These are phyloP conservation scores for Drosophila burlai DNA, from an alignment of 1,140 invertebrate genomes.

Conservation along the genomic window DNA sequence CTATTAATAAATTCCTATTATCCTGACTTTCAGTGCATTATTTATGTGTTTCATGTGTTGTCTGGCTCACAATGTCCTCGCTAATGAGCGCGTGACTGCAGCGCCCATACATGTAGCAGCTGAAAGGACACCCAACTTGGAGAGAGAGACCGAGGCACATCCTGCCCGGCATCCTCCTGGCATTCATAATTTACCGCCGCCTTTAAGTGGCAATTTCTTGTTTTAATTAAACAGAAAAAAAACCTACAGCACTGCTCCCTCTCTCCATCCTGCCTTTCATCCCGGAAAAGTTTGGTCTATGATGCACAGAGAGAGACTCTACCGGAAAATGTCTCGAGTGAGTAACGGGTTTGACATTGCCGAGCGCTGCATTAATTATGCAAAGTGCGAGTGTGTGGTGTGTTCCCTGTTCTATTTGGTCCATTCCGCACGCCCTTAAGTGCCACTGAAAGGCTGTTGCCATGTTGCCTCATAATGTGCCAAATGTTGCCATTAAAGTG, in stretches of 20 bases:
- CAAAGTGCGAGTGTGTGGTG: slow-evolving; percentile 66
- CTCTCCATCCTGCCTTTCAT: slow-evolving; percentile 4
- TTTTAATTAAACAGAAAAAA: slow-evolving; percentile 77
- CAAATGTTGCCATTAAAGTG: slow-evolving; percentile 70
- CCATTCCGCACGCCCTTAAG: slow-evolving; percentile 47
- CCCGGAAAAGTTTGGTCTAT: slow-evolving; percentile 31
- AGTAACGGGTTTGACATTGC: slow-evolving; percentile 74
- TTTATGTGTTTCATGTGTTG: neutral
- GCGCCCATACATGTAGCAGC: slow-evolving; percentile 15
- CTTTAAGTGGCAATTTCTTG: slow-evolving; percentile 81
- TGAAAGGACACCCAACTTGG: slow-evolving; percentile 16
- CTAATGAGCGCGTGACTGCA: slow-evolving; percentile 75
- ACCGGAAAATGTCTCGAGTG: slow-evolving; percentile 63
- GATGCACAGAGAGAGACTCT: slow-evolving; percentile 16
- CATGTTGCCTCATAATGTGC: slow-evolving; percentile 52
- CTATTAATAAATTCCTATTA: neutral
- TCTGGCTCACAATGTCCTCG: slow-evolving; percentile 48
- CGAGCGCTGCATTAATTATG: slow-evolving; percentile 75
- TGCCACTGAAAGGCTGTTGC: slow-evolving; percentile 39
- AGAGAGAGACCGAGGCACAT: slow-evolving; percentile 2
- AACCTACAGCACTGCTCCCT: slow-evolving; percentile 11
- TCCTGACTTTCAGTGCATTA: neutral
- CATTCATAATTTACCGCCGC: slow-evolving; percentile 59
- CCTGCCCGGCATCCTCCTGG: slow-evolving; percentile 14
- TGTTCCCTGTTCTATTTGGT: slow-evolving; percentile 34